Percentiles rank a stretch among this genome's conserved stretches.
Conservation (phyloP, 37 sponge, comb jelly and placozoan genomes). For the Sycon ciliatum region DNA sequence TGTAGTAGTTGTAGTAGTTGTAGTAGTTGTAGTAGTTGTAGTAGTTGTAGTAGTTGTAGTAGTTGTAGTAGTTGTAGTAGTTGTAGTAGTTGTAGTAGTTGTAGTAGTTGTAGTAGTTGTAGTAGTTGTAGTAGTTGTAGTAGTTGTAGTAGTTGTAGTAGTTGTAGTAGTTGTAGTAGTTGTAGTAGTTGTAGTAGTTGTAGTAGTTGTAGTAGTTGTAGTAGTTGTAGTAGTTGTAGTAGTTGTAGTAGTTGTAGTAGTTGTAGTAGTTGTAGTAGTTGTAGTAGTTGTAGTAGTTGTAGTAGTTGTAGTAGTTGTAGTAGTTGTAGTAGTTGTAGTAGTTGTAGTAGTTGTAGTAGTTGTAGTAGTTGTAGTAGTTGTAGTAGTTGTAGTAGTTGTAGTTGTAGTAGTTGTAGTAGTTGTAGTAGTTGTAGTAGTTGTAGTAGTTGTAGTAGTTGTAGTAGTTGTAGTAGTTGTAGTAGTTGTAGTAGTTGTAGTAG, state of each 20-base stretch:
- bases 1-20: slow-evolving; percentile 8
- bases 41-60: slow-evolving; percentile 8
- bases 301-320: slow-evolving; percentile 8
- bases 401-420: slow-evolving; percentile 8
- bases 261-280: slow-evolving; percentile 6
- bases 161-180: slow-evolving; percentile 8
- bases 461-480: slow-evolving; percentile 8
- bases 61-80: slow-evolving; percentile 8
- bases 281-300: slow-evolving; percentile 8
- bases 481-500: slow-evolving; percentile 8
- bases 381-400: background rate
- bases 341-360: slow-evolving; percentile 8
- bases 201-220: slow-evolving; percentile 6
- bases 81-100: slow-evolving; percentile 6
- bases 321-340: slow-evolving; percentile 6
- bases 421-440: slow-evolving; percentile 8
- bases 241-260: slow-evolving; percentile 8
- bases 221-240: slow-evolving; percentile 8
- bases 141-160: slow-evolving; percentile 6
- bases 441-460: slow-evolving; percentile 6
- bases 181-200: slow-evolving; percentile 8
- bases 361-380: slow-evolving; percentile 8
- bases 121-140: slow-evolving; percentile 8
- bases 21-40: slow-evolving; percentile 6
- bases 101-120: slow-evolving; percentile 8